Conservation (phyloP, 2,888 invertebrate genomes). For the Pachydiplax longipennis region DNA sequence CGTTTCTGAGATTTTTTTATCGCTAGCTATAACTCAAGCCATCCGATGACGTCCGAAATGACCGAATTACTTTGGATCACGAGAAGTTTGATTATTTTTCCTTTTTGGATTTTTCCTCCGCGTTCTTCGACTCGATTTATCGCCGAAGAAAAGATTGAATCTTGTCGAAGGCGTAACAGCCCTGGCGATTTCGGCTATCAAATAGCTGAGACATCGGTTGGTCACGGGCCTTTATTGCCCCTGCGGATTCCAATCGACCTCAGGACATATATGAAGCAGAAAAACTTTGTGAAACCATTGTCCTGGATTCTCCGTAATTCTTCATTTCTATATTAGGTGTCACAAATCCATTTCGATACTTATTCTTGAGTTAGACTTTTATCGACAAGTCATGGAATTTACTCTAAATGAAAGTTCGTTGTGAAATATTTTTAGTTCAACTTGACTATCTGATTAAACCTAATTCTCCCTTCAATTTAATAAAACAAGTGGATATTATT, state of each 20-base stretch:
- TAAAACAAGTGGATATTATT: no score
- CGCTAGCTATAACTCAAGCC: background rate
- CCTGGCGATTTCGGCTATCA: background rate
- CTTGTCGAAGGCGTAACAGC: background rate
- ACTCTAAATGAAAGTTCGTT: no score
- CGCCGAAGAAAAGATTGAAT: background rate
- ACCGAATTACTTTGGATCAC: background rate
- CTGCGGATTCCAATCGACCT: background rate
- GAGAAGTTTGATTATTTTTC: background rate
- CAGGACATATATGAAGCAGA: background rate
- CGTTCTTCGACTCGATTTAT: background rate
- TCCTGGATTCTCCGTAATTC: background rate
- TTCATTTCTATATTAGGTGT: background rate
- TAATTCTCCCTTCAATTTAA: no score
- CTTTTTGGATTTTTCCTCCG: background rate
- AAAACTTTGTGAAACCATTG: background rate
- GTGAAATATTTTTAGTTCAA: no score
- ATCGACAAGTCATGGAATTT: no score
- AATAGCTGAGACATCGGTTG: background rate
- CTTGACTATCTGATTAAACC: no score
- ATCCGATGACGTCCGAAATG: background rate
- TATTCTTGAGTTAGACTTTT: no score
- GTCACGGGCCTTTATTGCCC: background rate
- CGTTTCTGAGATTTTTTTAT: background rate
- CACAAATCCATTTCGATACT: no score